Evolutionary conservation across 92 coral and sea anemone species (phyloP).

Genomic region (Anthopleura xanthogrammica): DNA sequence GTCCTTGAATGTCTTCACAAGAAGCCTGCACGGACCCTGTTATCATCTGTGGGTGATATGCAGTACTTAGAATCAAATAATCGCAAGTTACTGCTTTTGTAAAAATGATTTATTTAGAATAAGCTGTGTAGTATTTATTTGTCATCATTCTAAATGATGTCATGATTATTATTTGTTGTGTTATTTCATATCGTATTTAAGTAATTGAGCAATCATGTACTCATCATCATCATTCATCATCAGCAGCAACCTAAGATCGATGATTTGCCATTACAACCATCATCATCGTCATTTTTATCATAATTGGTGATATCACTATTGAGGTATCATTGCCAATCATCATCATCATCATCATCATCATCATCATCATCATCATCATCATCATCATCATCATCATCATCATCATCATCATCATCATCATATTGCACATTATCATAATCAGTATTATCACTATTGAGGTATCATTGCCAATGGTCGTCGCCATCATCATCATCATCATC

Average conservation of each 20-base stretch:
- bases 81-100: not conserved
- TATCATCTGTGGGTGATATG: not conserved
- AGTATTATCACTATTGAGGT: too few species aligned
- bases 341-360: too few species aligned
- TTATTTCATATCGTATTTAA: not conserved
- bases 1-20: too few species aligned
- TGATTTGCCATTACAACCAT: too few species aligned
- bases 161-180: not conserved
- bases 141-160: not conserved
- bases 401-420: too few species aligned
- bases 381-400: too few species aligned
- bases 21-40: too few species aligned
- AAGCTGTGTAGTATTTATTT: not conserved
- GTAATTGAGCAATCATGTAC: not conserved
- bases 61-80: not conserved
- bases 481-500: too few species aligned
- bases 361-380: too few species aligned
- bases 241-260: not conserved
- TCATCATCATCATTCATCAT: not conserved
- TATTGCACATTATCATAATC: too few species aligned
- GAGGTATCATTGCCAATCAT: not conserved
- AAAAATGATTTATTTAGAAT: constrained; percentile 1
- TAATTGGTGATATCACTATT: too few species aligned
- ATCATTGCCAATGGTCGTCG: too few species aligned
- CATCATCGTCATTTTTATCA: not conserved